Percentiles rank a stretch among this genome's conserved stretches.
Evolutionary conservation across 2,888 invertebrate species (phyloP).

Genomic region (Diarsia dahlii): DNA sequence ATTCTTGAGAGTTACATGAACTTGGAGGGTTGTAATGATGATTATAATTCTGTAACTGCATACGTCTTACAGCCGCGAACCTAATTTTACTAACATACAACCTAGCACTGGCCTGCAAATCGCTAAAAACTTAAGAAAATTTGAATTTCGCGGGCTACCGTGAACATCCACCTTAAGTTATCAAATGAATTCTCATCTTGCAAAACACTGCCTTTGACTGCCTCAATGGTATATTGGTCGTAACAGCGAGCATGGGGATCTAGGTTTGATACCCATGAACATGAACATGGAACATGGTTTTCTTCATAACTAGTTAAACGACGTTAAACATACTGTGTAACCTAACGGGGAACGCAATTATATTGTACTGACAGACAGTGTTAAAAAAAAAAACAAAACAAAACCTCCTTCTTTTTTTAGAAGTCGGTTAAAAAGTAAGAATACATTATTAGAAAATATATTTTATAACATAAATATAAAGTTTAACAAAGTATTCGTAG

Average conservation of each 20-base stretch:
- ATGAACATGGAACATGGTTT: not conserved
- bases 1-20: too few relatives aligned
- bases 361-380: not conserved
- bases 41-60: too few relatives aligned
- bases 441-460: conserved; percentile 17
- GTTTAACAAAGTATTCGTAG: conserved; percentile 24
- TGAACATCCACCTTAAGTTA: too few relatives aligned
- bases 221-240: not conserved
- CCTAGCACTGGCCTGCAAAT: too few relatives aligned
- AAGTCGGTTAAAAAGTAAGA: too few relatives aligned
- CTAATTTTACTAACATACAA: too few relatives aligned
- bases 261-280: not conserved
- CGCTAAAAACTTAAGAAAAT: too few relatives aligned
- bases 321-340: not conserved
- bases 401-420: too few relatives aligned
- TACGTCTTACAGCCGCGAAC: too few relatives aligned
- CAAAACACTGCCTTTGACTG: not conserved
- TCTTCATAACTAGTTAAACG: not conserved
- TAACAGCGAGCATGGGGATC: not conserved
- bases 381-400: too few relatives aligned
- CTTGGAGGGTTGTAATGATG: too few relatives aligned
- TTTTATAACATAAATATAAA: conserved; percentile 23
- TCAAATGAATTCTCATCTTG: not conserved
- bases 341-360: not conserved
- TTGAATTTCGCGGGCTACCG: too few relatives aligned